Conservation (phyloP, 1,140 invertebrate species). For the Galendromus occidentalis region DNA sequence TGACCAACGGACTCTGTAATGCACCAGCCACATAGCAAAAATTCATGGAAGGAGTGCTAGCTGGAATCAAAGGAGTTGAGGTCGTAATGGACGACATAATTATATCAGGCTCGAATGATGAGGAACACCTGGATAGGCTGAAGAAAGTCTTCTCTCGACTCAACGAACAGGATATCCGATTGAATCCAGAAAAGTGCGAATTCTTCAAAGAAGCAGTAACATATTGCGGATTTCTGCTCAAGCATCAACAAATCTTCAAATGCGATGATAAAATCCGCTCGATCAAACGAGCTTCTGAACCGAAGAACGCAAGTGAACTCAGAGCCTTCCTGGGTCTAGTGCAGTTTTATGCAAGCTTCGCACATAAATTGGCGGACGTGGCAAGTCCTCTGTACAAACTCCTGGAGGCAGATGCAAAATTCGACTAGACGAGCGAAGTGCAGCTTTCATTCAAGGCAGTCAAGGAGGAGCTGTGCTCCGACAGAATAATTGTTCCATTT, state of each 20-base stretch:
- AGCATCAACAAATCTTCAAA: background rate
- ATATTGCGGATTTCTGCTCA: background rate
- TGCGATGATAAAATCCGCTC: slow-evolving; percentile 7
- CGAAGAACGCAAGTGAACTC: slow-evolving; percentile 12
- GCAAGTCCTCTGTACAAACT: slow-evolving; percentile 26
- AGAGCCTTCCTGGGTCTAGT: slow-evolving; percentile 16
- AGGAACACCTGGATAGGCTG: background rate
- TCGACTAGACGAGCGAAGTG: background rate
- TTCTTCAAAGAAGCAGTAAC: background rate
- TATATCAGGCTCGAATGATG: background rate
- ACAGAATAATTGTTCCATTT: background rate
- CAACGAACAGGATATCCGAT: background rate
- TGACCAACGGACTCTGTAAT: background rate
- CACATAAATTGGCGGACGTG: slow-evolving; percentile 25
- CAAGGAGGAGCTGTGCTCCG: background rate
- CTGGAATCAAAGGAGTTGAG: background rate
- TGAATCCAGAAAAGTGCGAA: background rate
- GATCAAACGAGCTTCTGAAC: slow-evolving; percentile 6
- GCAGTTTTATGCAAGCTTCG: slow-evolving; percentile 30
- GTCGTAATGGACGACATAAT: background rate
- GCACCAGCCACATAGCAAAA: background rate
- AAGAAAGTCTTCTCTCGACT: background rate
- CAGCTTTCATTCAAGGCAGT: background rate
- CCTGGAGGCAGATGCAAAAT: slow-evolving; percentile 10
- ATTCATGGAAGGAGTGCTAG: background rate